A percentile compares a stretch with the other conserved stretches of the same genome.
Evolutionary conservation across 2,888 invertebrate genomes (phyloP).

Genomic region (Ichneumoninae sp.): DNA sequence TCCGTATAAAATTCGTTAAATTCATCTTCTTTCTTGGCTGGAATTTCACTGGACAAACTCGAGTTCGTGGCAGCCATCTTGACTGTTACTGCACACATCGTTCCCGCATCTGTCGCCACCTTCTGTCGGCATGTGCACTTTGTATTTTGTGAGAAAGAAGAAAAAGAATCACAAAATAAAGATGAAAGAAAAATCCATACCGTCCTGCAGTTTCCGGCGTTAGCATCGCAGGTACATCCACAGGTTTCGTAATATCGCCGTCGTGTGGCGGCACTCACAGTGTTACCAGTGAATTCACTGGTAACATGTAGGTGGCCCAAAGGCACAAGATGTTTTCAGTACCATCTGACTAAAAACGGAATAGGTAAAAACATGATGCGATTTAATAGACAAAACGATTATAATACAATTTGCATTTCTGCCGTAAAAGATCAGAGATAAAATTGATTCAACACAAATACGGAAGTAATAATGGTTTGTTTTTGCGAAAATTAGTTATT

Average conservation of each 20-base stretch:
- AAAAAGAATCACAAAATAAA: not conserved
- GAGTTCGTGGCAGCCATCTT: slow-evolving; percentile 83
- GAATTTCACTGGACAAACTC: slow-evolving; percentile 79
- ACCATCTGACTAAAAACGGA: too few relatives aligned
- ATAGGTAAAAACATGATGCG: too few relatives aligned
- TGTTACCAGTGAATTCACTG: not conserved
- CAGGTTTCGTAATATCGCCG: slow-evolving; percentile 14
- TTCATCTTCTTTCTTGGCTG: slow-evolving; percentile 87
- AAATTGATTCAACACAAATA: too few relatives aligned
- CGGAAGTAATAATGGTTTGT: not conserved
- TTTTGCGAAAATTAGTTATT: too few relatives aligned
- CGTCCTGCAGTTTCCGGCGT: not conserved
- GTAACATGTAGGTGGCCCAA: too few relatives aligned
- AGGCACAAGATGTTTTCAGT: too few relatives aligned
- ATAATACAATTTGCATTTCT: too few relatives aligned
- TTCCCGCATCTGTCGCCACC: slow-evolving; percentile 40
- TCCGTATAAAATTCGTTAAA: slow-evolving; percentile 94
- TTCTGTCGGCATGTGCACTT: slow-evolving; percentile 41
- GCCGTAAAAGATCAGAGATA: too few relatives aligned
- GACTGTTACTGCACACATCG: slow-evolving; percentile 64
- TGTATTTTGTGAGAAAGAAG: not conserved
- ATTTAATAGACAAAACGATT: too few relatives aligned
- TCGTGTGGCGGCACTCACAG: not conserved
- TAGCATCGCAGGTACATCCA: not conserved
- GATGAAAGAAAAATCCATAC: not conserved